These are phyloP conservation scores for Pluvianellus socialis DNA, from an alignment of 2,113 vertebrate species.

Conservation along the genomic window DNA sequence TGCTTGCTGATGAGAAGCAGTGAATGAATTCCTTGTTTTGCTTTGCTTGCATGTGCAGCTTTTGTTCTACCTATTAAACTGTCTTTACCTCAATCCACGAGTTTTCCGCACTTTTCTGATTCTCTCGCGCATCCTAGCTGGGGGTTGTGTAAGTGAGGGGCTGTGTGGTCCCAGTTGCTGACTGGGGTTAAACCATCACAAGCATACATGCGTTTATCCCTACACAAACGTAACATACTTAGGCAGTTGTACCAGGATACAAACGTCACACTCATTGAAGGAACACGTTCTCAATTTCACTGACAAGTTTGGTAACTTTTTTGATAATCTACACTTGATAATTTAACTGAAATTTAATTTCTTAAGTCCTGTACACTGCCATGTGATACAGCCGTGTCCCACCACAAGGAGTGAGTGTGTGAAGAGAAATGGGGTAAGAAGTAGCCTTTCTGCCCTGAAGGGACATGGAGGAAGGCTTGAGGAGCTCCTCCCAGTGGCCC, in stretches of 20 bases:
- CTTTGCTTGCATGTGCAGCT: background rate
- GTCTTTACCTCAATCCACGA: background rate
- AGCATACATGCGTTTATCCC: accelerated
- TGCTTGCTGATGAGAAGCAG: background rate
- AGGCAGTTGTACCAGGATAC: accelerated
- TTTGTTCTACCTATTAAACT: background rate
- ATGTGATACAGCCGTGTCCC: accelerated
- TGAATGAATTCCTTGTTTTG: background rate
- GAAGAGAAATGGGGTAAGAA: background rate
- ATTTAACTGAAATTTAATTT: background rate
- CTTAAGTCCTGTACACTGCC: background rate
- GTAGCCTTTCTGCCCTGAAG: background rate
- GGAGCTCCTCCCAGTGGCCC: background rate
- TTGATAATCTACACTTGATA: too few relatives aligned
- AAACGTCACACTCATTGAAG: background rate
- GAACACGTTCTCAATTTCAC: background rate
- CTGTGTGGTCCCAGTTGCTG: background rate
- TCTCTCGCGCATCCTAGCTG: background rate
- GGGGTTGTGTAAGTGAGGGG: background rate
- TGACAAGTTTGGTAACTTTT: background rate
- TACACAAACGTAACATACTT: accelerated
- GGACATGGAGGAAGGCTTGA: background rate
- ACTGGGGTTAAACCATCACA: background rate
- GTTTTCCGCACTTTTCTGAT: background rate
- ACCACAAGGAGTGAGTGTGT: background rate